Evolutionary conservation across 2,113 vertebrate species (phyloP).

Genomic region (Chaenogobius annularis): DNA sequence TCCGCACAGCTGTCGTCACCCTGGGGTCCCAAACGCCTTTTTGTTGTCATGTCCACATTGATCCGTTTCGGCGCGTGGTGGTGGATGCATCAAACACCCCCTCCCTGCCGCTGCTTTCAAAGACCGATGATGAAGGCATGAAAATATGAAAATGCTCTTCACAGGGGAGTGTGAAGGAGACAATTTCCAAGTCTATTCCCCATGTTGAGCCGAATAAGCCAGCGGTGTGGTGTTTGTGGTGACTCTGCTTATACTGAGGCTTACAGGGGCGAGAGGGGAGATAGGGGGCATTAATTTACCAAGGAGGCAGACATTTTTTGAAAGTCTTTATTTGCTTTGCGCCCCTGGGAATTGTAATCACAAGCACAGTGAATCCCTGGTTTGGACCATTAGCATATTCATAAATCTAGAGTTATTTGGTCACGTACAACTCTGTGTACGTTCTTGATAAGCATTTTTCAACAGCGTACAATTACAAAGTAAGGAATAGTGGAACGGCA

Average conservation of each 20-base stretch:
- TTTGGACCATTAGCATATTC: conserved; percentile 67
- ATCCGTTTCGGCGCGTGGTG: conserved; percentile 59
- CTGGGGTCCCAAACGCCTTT: conserved; percentile 55
- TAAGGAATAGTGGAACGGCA: not conserved
- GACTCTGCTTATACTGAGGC: conserved; percentile 55
- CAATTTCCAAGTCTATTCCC: conserved; percentile 70
- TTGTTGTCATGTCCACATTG: conserved; percentile 65
- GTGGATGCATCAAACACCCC: conserved; percentile 64
- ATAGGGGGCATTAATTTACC: conserved; percentile 63
- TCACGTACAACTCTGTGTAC: conserved; percentile 59
- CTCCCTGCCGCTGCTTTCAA: conserved; percentile 64
- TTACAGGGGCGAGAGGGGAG: conserved; percentile 53
- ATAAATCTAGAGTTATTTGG: conserved; percentile 61
- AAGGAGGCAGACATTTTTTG: conserved; percentile 42
- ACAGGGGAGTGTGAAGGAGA: conserved; percentile 73
- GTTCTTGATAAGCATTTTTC: conserved; percentile 64
- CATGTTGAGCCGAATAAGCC: conserved; percentile 56
- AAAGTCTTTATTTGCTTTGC: conserved; percentile 65
- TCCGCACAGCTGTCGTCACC: conserved; percentile 50
- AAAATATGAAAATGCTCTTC: conserved; percentile 78
- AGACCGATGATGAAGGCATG: conserved; percentile 71
- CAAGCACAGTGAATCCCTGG: conserved; percentile 53
- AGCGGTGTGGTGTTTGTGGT: conserved; percentile 65
- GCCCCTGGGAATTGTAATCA: conserved; percentile 69
- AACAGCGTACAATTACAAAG: conserved; percentile 48